Conservation (phyloP, 1,140 invertebrate genomes). For the Sweltsa coloradensis region DNA sequence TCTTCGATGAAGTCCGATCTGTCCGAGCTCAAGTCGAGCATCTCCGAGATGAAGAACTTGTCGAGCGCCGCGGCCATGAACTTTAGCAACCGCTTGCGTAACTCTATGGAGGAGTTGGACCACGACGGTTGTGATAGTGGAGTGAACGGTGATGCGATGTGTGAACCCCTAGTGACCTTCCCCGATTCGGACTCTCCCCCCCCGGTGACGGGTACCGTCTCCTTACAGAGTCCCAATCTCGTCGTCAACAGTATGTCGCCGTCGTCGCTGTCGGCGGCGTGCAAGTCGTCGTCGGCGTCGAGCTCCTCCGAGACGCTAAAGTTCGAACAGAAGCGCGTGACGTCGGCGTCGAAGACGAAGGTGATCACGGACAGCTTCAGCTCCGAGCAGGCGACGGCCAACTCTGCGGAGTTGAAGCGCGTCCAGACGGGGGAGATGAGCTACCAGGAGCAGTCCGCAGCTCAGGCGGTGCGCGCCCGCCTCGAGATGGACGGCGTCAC, state of each 20-base stretch:
- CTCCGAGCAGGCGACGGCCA: conserved; percentile 56
- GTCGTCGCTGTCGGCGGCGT: conserved; percentile 32
- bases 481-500: conserved; percentile 62
- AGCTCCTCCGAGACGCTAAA: conserved; percentile 49
- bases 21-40: conserved; percentile 58
- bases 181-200: conserved; percentile 60
- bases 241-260: conserved; percentile 26
- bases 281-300: conserved; percentile 28
- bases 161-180: conserved; percentile 60
- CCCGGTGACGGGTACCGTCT: conserved; percentile 15
- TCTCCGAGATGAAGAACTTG: conserved; percentile 60
- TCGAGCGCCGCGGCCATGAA: conserved; percentile 31
- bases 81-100: conserved; percentile 38
- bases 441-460: conserved; percentile 55
- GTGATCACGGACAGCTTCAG: conserved; percentile 67
- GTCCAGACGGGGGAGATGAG: conserved; percentile 66
- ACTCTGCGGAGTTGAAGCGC: conserved; percentile 63
- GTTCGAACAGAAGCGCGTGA: conserved; percentile 65
- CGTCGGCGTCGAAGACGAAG: conserved; percentile 65
- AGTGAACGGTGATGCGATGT: not conserved
- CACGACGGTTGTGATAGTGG: conserved; percentile 26
- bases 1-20: conserved; percentile 61
- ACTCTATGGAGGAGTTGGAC: conserved; percentile 51
- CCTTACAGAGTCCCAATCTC: conserved; percentile 5
- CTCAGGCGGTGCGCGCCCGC: conserved; percentile 42